These are phyloP conservation scores for Ramphastos sulfuratus DNA, from an alignment of 2,113 vertebrate genomes.

Conservation along the genomic window DNA sequence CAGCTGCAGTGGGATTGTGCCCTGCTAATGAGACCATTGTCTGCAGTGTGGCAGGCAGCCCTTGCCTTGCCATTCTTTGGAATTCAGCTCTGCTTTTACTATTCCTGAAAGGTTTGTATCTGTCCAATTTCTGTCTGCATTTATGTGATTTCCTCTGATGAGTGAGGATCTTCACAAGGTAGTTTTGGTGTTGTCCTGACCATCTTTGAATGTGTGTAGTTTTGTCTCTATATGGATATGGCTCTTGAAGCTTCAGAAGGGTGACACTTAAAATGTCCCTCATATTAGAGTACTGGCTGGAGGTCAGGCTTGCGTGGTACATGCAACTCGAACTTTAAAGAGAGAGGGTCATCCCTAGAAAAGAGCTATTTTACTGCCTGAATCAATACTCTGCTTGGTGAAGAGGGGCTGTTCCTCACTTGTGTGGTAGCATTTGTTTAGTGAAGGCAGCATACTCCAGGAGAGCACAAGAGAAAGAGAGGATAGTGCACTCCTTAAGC, in stretches of 20 bases:
- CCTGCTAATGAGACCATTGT: background rate
- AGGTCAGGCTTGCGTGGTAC: background rate
- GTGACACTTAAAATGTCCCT: background rate
- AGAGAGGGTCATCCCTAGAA: too few relatives aligned
- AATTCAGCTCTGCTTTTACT: background rate
- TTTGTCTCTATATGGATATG: background rate
- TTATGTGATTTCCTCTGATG: background rate
- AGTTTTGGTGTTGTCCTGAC: background rate
- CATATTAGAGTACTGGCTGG: background rate
- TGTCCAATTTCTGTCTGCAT: background rate
- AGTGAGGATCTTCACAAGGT: background rate
- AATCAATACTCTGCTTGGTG: background rate
- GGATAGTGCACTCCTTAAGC: background rate
- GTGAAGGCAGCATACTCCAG: too few relatives aligned
- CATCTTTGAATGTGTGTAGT: background rate
- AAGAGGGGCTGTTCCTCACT: background rate
- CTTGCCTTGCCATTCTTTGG: background rate
- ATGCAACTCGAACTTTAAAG: background rate
- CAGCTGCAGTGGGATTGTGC: background rate
- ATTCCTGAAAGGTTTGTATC: background rate
- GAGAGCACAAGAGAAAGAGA: background rate
- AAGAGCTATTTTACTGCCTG: background rate
- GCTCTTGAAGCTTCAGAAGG: background rate
- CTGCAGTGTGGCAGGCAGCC: background rate
- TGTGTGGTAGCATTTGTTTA: accelerated